phyloP scores from a whole-genome alignment of 2,888 invertebrate species.

The Rutpela maculata region DNA sequence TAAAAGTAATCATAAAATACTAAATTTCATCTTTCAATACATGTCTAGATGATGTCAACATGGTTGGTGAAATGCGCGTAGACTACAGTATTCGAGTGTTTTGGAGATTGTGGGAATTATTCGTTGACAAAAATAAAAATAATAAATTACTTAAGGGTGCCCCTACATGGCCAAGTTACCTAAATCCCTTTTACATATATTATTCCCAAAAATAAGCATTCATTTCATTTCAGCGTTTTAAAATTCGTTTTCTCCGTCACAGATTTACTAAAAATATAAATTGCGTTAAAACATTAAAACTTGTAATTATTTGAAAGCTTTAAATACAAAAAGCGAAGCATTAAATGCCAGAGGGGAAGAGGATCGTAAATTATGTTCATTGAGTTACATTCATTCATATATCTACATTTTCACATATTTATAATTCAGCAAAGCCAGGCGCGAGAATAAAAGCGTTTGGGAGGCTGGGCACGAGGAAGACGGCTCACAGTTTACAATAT shows the following conservation, averaged over 20 bases:
- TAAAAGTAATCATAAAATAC: no score
- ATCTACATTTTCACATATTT: constrained; percentile 32
- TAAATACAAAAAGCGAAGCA: constrained; percentile 1
- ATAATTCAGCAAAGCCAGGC: constrained; percentile 33
- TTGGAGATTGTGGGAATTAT: no score
- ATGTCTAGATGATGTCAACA: no score
- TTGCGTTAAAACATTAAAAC: constrained; percentile 8
- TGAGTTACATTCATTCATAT: constrained; percentile 36
- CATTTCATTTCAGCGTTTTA: not conserved
- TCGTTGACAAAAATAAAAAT: no score
- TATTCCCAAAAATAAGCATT: not conserved
- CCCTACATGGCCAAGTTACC: no score
- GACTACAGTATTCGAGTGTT: no score
- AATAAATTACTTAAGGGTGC: no score
- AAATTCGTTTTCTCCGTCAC: not conserved
- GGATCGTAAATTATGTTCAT: constrained; percentile 33
- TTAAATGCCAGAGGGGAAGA: constrained; percentile 11
- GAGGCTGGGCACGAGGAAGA: constrained; percentile 11
- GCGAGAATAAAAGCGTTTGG: constrained; percentile 14
- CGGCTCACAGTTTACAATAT: constrained; percentile 32
- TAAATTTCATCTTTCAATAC: no score
- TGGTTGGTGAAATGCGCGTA: no score
- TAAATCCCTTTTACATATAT: not conserved
- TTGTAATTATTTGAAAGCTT: constrained; percentile 21
- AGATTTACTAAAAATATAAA: not conserved